Base-by-base conservation (phyloP, 2,888 invertebrate genomes). In the Endotricha flammealis region DNA sequence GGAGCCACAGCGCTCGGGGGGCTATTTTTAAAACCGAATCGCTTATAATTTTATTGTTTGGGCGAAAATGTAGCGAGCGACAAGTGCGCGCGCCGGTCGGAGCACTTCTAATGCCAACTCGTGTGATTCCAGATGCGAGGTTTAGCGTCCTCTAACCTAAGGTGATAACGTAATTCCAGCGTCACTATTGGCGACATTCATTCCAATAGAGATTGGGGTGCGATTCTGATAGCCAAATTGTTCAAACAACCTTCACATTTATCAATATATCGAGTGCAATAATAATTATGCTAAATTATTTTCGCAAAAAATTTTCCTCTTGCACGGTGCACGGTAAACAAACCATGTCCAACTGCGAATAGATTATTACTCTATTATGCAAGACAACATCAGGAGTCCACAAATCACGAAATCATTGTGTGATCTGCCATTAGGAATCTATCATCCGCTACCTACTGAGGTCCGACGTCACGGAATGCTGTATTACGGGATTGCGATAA, bases 31-130 rank as follows among this genome's bases (percentile, higher is more conserved):
- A 77, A 67, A n/a, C n/a, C 65, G 57, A 52, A 65, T 63, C 70
- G 79, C 75, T 76, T 83, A 85, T 83, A 83, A 85, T 82, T 83
- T 86, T 82, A 85, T 85, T 85, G 82, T 85, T 85, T 79, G 64
- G 71, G 68, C 77, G 68, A 79, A 80, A 83, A 71, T 69, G 64
- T 59, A 60, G 64, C 51, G 64, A 68, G 71, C 83, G 85, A 83
- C 85, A 78, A 78, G 78, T 71, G 67, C 68, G 68, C 73, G 61
- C 79, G 78, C 64, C 75, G 74, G 69, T 59, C 68, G 69, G 64
- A 57, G 53, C 65, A 70, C 75, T 59, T 64, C 67, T 79, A 82
- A 82, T 77, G 82, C 78, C 72, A 61, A 62, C 51, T 50, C 52
- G 56, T 57, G 57, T 62, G 63, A 61, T 63, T 69, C 66, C 68